Conservation (phyloP, 2,888 invertebrate species). For the Drosophila helvetica region DNA sequence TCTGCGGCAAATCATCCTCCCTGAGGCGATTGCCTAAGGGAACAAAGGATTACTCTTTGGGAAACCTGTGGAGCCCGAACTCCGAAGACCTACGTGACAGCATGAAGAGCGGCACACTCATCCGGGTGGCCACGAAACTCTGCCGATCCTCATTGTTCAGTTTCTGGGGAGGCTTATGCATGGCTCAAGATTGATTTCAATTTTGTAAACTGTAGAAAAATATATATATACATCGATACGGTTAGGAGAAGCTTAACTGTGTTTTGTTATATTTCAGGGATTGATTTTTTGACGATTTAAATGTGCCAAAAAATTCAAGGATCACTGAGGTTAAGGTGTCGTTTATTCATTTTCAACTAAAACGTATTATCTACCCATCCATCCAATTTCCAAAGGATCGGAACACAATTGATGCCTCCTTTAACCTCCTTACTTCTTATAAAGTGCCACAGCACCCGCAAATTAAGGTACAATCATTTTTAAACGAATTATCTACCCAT, state of each 20-base stretch:
- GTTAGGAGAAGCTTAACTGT: too few relatives aligned
- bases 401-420: too few relatives aligned
- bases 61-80: background rate
- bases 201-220: slow-evolving; percentile 8
- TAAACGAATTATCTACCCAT: too few relatives aligned
- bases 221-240: background rate
- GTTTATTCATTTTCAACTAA: too few relatives aligned
- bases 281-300: background rate
- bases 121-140: slow-evolving; percentile 62
- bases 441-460: too few relatives aligned
- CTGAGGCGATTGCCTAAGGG: slow-evolving; percentile 62
- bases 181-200: background rate
- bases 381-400: too few relatives aligned
- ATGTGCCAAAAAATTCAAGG: background rate
- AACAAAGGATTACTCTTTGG: background rate
- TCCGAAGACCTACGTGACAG: slow-evolving; percentile 64
- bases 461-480: too few relatives aligned
- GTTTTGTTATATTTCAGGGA: background rate
- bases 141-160: slow-evolving; percentile 53
- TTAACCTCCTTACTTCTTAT: too few relatives aligned
- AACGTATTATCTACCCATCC: too few relatives aligned
- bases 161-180: slow-evolving; percentile 23
- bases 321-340: background rate
- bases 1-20: slow-evolving; percentile 43
- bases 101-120: slow-evolving; percentile 77